These are phyloP conservation scores for Orchestia grillus DNA, from an alignment of 1,140 invertebrate genomes.

Conservation along the genomic window DNA sequence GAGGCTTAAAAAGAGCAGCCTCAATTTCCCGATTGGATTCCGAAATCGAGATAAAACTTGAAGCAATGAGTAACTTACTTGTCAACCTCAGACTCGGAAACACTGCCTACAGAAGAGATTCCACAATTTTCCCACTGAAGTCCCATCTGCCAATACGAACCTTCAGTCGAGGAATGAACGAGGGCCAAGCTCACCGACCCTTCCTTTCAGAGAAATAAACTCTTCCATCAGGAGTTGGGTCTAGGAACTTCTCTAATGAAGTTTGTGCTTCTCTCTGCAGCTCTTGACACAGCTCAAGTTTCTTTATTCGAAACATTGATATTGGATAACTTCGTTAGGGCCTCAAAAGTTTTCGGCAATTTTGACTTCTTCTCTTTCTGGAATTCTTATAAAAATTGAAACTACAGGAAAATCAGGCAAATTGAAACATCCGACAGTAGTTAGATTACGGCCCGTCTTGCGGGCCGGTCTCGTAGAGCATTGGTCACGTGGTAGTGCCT, in stretches of 20 bases:
- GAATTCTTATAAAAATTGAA: not conserved
- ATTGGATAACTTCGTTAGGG: slow-evolving; percentile 55
- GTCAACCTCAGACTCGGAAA: not conserved
- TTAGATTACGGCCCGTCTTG: not conserved
- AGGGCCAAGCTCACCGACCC: not conserved
- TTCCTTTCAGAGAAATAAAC: slow-evolving; percentile 4
- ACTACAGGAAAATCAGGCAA: not conserved
- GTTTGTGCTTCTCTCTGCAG: slow-evolving; percentile 42
- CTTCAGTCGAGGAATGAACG: not conserved
- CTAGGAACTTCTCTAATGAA: slow-evolving; percentile 50
- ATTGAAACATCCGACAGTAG: not conserved
- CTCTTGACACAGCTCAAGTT: slow-evolving; percentile 53
- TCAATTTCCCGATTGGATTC: not conserved
- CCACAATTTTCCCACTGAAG: slow-evolving; percentile 10
- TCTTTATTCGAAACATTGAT: slow-evolving; percentile 57
- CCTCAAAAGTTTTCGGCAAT: slow-evolving; percentile 31
- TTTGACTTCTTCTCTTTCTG: slow-evolving; percentile 36
- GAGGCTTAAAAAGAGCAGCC: not conserved
- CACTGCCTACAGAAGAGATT: not conserved
- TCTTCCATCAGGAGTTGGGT: slow-evolving; percentile 37
- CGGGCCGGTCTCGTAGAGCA: not conserved
- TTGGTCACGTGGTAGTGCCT: not conserved
- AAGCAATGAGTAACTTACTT: not conserved
- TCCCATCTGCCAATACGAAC: not conserved
- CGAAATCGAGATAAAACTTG: not conserved